A percentile compares a stretch with the other conserved stretches of the same genome.
Conservation (phyloP, 2,113 vertebrate genomes). For the Seriola quinqueradiata region DNA sequence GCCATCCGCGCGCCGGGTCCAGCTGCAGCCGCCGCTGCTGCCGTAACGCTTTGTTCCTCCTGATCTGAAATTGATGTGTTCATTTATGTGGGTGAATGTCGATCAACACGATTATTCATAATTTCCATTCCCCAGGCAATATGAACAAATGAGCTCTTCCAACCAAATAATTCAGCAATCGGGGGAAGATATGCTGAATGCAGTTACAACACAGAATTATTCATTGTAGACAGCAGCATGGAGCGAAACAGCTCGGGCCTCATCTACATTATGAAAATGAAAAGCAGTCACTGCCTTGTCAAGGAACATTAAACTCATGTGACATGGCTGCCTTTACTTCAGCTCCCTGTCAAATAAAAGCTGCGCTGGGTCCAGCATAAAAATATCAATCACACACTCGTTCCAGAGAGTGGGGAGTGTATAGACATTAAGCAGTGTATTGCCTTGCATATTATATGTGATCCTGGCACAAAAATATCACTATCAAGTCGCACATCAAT, state of each 20-base stretch:
- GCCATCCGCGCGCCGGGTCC: neutral
- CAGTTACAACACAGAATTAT: conserved; percentile 64
- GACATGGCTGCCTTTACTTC: conserved; percentile 60
- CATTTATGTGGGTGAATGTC: conserved; percentile 57
- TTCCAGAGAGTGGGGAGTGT: conserved; percentile 40
- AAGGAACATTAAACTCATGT: conserved; percentile 62
- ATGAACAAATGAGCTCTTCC: conserved; percentile 66
- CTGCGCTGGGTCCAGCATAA: conserved; percentile 35
- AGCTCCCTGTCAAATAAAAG: conserved; percentile 67
- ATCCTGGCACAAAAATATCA: conserved; percentile 28
- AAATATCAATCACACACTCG: conserved; percentile 51
- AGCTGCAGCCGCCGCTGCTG: neutral
- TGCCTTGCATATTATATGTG: conserved; percentile 42
- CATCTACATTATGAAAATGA: conserved; percentile 65
- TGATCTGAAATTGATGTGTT: conserved; percentile 48
- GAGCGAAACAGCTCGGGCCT: conserved; percentile 51
- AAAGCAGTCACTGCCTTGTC: conserved; percentile 62
- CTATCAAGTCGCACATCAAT: conserved; percentile 32
- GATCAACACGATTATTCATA: conserved; percentile 64
- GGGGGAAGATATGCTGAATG: conserved; percentile 47
- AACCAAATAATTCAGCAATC: conserved; percentile 69
- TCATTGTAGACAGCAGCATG: conserved; percentile 59
- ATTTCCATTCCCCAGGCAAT: conserved; percentile 50
- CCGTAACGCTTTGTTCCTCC: neutral
- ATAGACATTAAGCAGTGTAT: conserved; percentile 29